A percentile compares a stretch with the other conserved stretches of the same genome.
phyloP scores from a whole-genome alignment of 2,797 vertebrate genomes.

The Labeo calbasu region DNA sequence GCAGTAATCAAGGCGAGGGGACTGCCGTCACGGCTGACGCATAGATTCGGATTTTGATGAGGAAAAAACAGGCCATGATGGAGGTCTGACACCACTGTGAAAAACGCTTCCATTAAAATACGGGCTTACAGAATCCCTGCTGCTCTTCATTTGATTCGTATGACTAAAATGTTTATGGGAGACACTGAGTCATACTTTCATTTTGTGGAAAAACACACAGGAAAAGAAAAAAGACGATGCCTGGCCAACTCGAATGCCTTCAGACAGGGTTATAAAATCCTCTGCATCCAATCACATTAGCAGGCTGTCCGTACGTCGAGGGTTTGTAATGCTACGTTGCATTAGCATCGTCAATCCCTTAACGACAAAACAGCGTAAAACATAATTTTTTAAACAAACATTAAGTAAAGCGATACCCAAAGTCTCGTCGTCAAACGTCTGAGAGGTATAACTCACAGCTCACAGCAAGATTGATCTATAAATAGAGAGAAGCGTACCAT shows the following conservation, averaged over 20 bases:
- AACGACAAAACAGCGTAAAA: slow-evolving; percentile 30
- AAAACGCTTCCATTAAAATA: not conserved
- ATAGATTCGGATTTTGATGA: not conserved
- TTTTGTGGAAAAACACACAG: slow-evolving; percentile 24
- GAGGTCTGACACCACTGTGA: not conserved
- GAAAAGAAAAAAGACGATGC: slow-evolving; percentile 16
- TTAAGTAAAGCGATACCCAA: slow-evolving; percentile 11
- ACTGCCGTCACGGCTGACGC: not conserved
- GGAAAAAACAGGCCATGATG: not conserved
- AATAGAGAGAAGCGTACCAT: slow-evolving; percentile 73
- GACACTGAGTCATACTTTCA: slow-evolving; percentile 40
- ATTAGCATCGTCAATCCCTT: slow-evolving; percentile 8
- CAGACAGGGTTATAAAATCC: slow-evolving; percentile 23
- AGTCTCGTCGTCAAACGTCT: not conserved
- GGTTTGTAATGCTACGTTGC: not conserved
- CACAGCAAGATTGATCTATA: slow-evolving; percentile 70
- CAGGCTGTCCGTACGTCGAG: slow-evolving; percentile 1
- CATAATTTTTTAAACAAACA: slow-evolving; percentile 23
- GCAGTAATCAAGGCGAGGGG: slow-evolving; percentile 1
- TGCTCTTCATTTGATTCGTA: slow-evolving; percentile 33
- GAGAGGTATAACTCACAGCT: slow-evolving; percentile 42
- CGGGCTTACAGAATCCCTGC: not conserved
- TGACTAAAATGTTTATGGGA: slow-evolving; percentile 45
- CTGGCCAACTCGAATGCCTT: slow-evolving; percentile 23
- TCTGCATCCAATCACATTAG: slow-evolving; percentile 48